Evolutionary conservation across 37 sponge, comb jelly and placozoan species (phyloP), one percentile per base, ranked within the genome.

Genomic region (Lycopodina hypogea): DNA sequence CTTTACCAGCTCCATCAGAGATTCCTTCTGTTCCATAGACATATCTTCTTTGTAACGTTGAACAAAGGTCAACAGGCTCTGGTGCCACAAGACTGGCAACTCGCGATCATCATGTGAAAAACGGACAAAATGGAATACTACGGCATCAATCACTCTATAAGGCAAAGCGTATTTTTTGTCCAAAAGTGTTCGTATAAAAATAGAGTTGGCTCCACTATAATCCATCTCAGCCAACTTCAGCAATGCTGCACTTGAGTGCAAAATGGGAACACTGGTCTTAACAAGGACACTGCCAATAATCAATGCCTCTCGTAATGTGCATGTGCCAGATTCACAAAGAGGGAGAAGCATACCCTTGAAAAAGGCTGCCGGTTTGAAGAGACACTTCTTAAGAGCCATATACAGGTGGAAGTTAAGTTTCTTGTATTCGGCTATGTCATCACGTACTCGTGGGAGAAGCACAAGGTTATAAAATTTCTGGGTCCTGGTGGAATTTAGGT

Each of bases 81-180:
- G 99, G 73, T 98, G 96, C 96, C 97, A 98, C 14, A 98, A 76
- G 11, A 98, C 99, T 7, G 99, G 99, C 39, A 96, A 86, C 23
- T 50, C 40, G 18, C 97, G 57, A 2, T 65, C 61, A 42, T 97
- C 97, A 36, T 71, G 39, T 36, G 63, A 28, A 42, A 97, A 97
- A 56, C 87, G 82, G 19, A 84, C 8, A 59, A 96, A 96, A 52
- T 96, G 95, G 61, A 85, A 77, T 7, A 93, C 92, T 1, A 96
- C 63, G 0, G 92, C 90, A 80, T 98, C 99, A 37, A 98, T 59
- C 55, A 96, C 99, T 34, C 90, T 62, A 65, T 93, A 98, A 2
- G 99, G 99, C 28, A 98, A 78, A 37, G 96, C 94, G 65, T 98
- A 98, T 56, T 92, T 89, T 84, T 98, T 98, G 63, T 96, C 96